A percentile compares a stretch with the other conserved stretches of the same genome.
Evolutionary conservation across 2,797 vertebrate genomes (phyloP).

Genomic region (Onychomys arenicola): DNA sequence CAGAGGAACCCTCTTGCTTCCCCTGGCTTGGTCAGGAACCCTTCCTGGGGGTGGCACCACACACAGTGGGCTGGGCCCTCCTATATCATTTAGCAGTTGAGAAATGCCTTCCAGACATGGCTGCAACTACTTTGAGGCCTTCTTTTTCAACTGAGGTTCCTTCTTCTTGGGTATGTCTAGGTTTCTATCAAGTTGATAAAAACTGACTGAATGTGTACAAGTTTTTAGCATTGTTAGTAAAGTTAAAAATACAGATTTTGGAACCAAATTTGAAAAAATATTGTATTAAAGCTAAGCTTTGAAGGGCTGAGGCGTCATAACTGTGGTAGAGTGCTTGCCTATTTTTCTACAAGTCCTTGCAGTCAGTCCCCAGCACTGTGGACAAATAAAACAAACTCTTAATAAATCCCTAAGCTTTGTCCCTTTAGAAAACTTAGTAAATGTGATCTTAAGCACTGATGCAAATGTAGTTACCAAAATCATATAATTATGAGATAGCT

Average conservation of each 20-base stretch:
- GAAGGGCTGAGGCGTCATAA: no score
- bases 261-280: slow-evolving; percentile 43
- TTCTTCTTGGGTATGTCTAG: neutral
- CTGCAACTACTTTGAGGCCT: neutral
- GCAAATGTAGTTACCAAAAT: slow-evolving; percentile 33
- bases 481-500: neutral
- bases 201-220: neutral
- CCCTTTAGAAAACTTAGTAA: slow-evolving; percentile 28
- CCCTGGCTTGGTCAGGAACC: neutral
- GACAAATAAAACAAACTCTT: neutral
- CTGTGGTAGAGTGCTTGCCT: neutral
- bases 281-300: neutral
- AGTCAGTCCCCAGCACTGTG: neutral
- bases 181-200: neutral
- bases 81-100: neutral
- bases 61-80: neutral
- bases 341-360: neutral
- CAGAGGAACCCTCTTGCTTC: neutral
- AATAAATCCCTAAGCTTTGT: neutral
- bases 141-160: neutral
- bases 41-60: neutral
- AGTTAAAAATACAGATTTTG: slow-evolving; percentile 15
- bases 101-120: neutral
- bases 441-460: slow-evolving; percentile 11
- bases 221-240: slow-evolving; percentile 17